Base-by-base conservation (phyloP, 2,113 vertebrate species). In the Eclectus roratus region DNA sequence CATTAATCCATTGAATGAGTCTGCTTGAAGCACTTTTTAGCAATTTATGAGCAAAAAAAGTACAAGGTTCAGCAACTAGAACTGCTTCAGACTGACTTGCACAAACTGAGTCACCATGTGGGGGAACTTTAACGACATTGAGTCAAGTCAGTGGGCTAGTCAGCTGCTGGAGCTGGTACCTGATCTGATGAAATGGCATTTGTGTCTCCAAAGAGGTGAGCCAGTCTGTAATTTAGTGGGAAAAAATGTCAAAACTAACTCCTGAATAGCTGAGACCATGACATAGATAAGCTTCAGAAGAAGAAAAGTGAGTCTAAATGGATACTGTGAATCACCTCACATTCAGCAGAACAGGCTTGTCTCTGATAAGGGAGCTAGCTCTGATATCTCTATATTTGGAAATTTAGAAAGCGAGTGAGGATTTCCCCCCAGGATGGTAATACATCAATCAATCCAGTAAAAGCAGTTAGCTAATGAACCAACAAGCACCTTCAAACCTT, bases 101-200 rank as follows among this genome's bases (percentile, higher is more conserved):
- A 78, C 0, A 0, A 77, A 85, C 80, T 94, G 88, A 95, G 27
- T 94, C 88, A 96, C 68, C 5, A 8, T 63, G 55, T 78, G 92
- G 76, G 72, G 72, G 88, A 92, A 83, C 60, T 94, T 88, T 46
- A 82, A 86, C 0, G 1, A 77, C 20, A 83, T 37, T 74, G 85
- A 92, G 46, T 88, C 88, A 85, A 88, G 50, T 64, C 21, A 78
- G 69, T 43, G 65, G 55, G 83, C 76, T 92, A 73, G 76, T 83
- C 83, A 94, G 64, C 55, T 73, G 2, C 88, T 80, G 80, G 72
- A 90, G 76, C 43, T 96, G 82, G 72, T 64, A 91, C 44, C 72
- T 84, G 69, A 91, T 92, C 85, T 78, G 25, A 37, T 78, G n/a
- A 84, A 90, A 80, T 25, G 49, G n/a, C 69, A 91, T 80, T 93